Evolutionary conservation across 2,888 invertebrate species (phyloP).

Genomic region (Buathra laborator): DNA sequence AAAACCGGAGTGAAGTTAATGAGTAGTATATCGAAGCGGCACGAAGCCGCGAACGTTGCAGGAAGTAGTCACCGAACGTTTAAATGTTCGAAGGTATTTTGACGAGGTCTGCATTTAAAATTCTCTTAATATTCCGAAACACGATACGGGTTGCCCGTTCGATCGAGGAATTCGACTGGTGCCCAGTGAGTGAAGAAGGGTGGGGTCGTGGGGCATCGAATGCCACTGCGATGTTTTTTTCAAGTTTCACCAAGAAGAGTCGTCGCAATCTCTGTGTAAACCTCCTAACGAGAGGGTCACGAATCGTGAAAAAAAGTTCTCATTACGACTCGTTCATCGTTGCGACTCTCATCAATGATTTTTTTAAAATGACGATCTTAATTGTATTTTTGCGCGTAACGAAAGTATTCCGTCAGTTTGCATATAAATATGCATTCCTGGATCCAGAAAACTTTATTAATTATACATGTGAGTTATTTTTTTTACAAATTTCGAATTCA

Average conservation of each 20-base stretch:
- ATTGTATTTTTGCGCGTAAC: too few species aligned
- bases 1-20: neutral
- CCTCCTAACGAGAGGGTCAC: conserved; percentile 22
- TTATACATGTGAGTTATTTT: too few species aligned
- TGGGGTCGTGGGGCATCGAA: conserved; percentile 31
- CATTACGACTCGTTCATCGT: neutral
- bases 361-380: too few species aligned
- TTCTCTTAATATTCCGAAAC: conserved; percentile 53
- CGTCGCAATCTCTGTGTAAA: neutral
- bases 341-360: too few species aligned
- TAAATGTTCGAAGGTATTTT: conserved; percentile 56
- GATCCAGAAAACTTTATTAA: too few species aligned
- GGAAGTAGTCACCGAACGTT: conserved; percentile 27
- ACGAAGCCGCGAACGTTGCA: conserved; percentile 4
- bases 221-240: conserved; percentile 22
- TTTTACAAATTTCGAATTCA: too few species aligned
- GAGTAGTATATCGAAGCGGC: neutral
- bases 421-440: too few species aligned
- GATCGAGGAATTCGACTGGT: conserved; percentile 47
- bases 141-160: conserved; percentile 36
- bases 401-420: too few species aligned
- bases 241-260: neutral
- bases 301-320: conserved; percentile 7
- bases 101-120: conserved; percentile 51
- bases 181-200: neutral